phyloP scores from a whole-genome alignment of 2,888 invertebrate species.

The Operophtera brumata region DNA sequence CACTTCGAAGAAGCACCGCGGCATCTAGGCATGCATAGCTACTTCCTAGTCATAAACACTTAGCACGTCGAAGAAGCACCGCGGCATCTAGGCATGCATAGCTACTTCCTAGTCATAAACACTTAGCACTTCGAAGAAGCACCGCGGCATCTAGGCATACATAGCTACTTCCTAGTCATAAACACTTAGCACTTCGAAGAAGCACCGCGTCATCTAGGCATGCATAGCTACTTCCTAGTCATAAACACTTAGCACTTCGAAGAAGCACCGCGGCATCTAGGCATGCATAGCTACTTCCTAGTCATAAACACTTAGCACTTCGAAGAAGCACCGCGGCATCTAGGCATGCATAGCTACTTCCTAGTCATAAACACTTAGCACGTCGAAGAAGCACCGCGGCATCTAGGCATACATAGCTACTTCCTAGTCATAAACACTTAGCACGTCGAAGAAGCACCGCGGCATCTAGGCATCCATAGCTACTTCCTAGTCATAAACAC shows the following conservation, averaged over 20 bases:
- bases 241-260: no score
- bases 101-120: constrained; percentile 47
- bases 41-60: constrained; percentile 49
- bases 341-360: constrained; percentile 34
- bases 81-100: background rate
- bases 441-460: no score
- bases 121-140: no score
- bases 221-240: constrained; percentile 41
- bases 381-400: no score
- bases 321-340: no score
- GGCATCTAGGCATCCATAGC: constrained; percentile 4
- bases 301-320: no score
- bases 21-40: constrained; percentile 9
- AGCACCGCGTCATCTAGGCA: background rate
- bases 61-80: no score
- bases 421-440: constrained; percentile 50
- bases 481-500: constrained; percentile 48
- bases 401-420: constrained; percentile 21
- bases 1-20: no score
- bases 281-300: constrained; percentile 39
- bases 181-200: no score
- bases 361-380: constrained; percentile 47
- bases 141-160: background rate
- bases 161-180: constrained; percentile 44
- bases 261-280: no score